These are phyloP conservation scores for Pseudopodoces humilis DNA, from an alignment of 2,113 vertebrate genomes.

Conservation along the genomic window DNA sequence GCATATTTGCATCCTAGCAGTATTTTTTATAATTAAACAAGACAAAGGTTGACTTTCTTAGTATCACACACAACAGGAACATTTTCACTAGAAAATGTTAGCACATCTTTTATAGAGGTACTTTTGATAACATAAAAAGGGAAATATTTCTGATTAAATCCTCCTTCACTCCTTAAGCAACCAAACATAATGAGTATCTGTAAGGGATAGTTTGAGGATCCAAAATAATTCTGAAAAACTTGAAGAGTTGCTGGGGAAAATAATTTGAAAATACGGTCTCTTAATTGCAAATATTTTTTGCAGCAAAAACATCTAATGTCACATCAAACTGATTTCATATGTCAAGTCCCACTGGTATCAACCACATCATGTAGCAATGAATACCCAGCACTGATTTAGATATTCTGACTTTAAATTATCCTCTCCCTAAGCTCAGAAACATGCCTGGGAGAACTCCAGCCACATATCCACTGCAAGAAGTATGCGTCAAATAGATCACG, in stretches of 20 bases:
- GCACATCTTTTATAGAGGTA: neutral
- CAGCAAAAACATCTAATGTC: neutral
- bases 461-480: neutral
- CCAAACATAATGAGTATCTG: neutral
- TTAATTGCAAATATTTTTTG: neutral
- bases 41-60: neutral
- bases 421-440: neutral
- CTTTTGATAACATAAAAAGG: neutral
- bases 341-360: neutral
- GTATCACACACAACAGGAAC: neutral
- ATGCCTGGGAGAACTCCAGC: neutral
- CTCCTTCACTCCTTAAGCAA: neutral
- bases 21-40: neutral
- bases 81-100: neutral
- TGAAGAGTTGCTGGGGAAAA: neutral
- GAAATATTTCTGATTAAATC: neutral
- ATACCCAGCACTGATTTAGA: neutral
- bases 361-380: neutral
- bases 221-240: neutral
- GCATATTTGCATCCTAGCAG: neutral
- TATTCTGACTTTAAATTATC: neutral
- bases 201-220: neutral
- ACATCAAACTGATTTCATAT: neutral
- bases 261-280: neutral
- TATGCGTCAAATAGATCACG: neutral